Evolutionary conservation across 2,797 vertebrate species (phyloP).

Genomic region (Trachurus trachurus): DNA sequence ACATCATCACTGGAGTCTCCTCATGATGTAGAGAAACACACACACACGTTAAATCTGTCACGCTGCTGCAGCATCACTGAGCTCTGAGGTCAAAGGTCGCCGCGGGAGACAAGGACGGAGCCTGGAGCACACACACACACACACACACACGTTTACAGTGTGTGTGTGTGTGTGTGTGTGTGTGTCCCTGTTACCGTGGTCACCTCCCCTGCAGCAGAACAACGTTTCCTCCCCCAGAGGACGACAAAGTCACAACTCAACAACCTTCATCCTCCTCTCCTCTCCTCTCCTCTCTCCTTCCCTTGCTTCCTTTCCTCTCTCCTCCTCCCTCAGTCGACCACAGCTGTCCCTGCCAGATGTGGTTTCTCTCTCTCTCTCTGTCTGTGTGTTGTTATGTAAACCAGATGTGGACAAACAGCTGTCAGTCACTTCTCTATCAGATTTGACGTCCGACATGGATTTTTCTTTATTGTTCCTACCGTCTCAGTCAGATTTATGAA

Average conservation of each 20-base stretch:
- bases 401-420: slow-evolving; percentile 6
- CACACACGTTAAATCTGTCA: slow-evolving; percentile 69
- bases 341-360: slow-evolving; percentile 66
- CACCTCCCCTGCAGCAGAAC: slow-evolving; percentile 74
- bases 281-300: slow-evolving; percentile 1
- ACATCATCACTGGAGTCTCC: no score
- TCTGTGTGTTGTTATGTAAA: slow-evolving; percentile 2
- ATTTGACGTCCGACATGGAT: no score
- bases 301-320: neutral
- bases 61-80: slow-evolving; percentile 63
- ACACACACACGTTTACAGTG: slow-evolving; percentile 3
- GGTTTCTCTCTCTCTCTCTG: neutral
- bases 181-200: slow-evolving; percentile 52
- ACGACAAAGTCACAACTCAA: slow-evolving; percentile 66
- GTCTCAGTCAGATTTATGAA: no score
- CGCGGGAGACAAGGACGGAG: slow-evolving; percentile 61
- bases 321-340: slow-evolving; percentile 3
- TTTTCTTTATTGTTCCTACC: no score
- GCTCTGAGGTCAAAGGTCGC: slow-evolving; percentile 62
- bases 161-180: neutral
- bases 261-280: slow-evolving; percentile 58
- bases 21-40: neutral
- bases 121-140: slow-evolving; percentile 28
- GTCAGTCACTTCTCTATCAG: neutral
- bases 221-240: slow-evolving; percentile 60